A percentile compares a stretch with the other conserved stretches of the same genome.
Evolutionary conservation across 2,888 invertebrate genomes (phyloP).

Genomic region (Parnassius apollo): DNA sequence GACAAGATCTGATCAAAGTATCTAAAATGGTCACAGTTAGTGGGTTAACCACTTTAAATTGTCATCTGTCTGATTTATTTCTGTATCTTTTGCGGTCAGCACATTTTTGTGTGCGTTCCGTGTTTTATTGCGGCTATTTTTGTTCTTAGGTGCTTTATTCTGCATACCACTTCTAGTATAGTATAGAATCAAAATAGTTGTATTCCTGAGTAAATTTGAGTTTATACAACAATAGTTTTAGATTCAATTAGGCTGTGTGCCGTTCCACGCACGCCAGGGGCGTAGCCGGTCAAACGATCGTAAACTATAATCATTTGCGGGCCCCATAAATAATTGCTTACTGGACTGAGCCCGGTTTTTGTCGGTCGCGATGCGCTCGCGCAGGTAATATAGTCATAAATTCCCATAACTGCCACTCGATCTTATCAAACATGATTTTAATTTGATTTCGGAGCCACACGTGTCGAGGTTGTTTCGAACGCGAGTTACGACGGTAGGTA

Average conservation of each 20-base stretch:
- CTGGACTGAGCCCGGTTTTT: slow-evolving; percentile 68
- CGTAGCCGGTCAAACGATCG: slow-evolving; percentile 68
- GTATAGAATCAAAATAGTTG: slow-evolving; percentile 6
- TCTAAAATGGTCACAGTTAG: slow-evolving; percentile 82
- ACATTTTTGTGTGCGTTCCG: slow-evolving; percentile 66
- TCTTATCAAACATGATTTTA: slow-evolving; percentile 81
- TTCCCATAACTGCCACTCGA: slow-evolving; percentile 81
- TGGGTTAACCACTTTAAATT: slow-evolving; percentile 83
- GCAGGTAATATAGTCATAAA: slow-evolving; percentile 82
- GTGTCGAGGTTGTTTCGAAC: slow-evolving; percentile 68
- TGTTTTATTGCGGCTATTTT: slow-evolving; percentile 40
- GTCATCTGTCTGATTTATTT: slow-evolving; percentile 82
- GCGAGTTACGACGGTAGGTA: slow-evolving; percentile 68
- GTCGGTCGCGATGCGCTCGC: slow-evolving; percentile 71
- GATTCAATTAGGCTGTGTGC: slow-evolving; percentile 27
- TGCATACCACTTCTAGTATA: slow-evolving; percentile 19
- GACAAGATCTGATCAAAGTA: slow-evolving; percentile 79
- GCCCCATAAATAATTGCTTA: slow-evolving; percentile 76
- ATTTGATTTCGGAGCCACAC: slow-evolving; percentile 80
- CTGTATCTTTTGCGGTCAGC: slow-evolving; percentile 75
- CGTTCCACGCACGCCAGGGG: slow-evolving; percentile 46
- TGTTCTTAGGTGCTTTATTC: slow-evolving; percentile 26
- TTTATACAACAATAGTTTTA: slow-evolving; percentile 20
- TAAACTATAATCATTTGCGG: slow-evolving; percentile 79
- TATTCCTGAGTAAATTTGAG: background rate